Percentiles rank a stretch among this genome's conserved stretches.
Evolutionary conservation across 2,797 vertebrate genomes (phyloP).

Genomic region (Periparus ater): DNA sequence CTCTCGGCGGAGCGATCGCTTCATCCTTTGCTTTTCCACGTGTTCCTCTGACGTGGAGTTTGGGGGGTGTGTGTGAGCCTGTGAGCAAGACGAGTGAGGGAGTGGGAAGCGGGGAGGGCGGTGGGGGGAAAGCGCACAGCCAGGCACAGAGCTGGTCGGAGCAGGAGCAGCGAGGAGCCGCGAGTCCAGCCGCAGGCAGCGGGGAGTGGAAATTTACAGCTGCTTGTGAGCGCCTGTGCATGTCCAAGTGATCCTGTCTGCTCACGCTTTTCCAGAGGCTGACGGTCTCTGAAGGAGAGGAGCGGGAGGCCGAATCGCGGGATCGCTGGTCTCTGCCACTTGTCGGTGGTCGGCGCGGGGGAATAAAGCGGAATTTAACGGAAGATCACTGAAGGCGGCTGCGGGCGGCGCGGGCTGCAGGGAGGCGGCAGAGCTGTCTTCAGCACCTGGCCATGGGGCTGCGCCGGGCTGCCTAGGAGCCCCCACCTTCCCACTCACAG

Average conservation of each 20-base stretch:
- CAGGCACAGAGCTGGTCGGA: slow-evolving; percentile 77
- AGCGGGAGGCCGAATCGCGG: slow-evolving; percentile 29
- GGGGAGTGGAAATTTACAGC: slow-evolving; percentile 83
- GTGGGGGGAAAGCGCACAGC: not conserved
- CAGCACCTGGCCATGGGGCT: slow-evolving; percentile 72
- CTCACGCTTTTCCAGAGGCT: slow-evolving; percentile 64
- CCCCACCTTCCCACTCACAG: not conserved
- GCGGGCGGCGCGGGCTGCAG: not conserved
- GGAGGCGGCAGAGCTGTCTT: slow-evolving; percentile 71
- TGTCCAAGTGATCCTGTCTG: slow-evolving; percentile 62
- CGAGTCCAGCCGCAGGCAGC: slow-evolving; percentile 57
- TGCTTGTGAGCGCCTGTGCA: slow-evolving; percentile 50
- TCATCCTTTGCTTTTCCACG: slow-evolving; percentile 64
- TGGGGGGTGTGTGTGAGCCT: not conserved
- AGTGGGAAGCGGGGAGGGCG: slow-evolving; percentile 34
- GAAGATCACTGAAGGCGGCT: slow-evolving; percentile 39
- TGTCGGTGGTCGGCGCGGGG: not conserved
- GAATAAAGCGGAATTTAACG: slow-evolving; percentile 30
- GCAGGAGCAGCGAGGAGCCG: slow-evolving; percentile 61
- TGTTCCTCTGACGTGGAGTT: slow-evolving; percentile 80
- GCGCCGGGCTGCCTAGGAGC: slow-evolving; percentile 53
- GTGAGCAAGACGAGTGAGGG: not conserved
- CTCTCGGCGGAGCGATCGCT: slow-evolving; percentile 5
- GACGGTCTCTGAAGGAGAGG: slow-evolving; percentile 40
- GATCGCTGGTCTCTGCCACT: slow-evolving; percentile 13